A percentile compares a stretch with the other conserved stretches of the same genome.
These are phyloP conservation scores for Ennomos erosarius DNA, from an alignment of 2,888 invertebrate species.

Conservation along the genomic window DNA sequence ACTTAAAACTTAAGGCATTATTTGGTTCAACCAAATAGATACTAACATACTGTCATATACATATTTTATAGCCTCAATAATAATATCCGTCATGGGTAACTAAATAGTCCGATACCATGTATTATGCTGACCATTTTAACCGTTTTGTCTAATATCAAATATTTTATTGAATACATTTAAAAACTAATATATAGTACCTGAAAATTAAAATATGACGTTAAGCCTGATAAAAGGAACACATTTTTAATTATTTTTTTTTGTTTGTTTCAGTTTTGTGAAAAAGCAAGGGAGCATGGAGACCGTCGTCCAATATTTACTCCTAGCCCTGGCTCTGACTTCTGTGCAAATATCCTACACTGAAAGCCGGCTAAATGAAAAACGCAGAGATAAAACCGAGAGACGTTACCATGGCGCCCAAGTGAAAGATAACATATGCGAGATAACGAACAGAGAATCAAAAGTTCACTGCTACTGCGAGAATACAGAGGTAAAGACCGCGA, in stretches of 20 bases:
- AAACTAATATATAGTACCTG: no score
- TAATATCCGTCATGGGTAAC: no score
- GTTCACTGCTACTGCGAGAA: slow-evolving; percentile 89
- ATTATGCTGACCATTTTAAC: no score
- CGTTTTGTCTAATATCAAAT: no score
- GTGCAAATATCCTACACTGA: slow-evolving; percentile 83
- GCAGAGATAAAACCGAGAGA: slow-evolving; percentile 80
- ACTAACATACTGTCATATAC: no score
- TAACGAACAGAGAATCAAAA: slow-evolving; percentile 82
- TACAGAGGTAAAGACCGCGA: slow-evolving; percentile 83
- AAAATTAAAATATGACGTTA: background rate
- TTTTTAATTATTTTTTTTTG: slow-evolving; percentile 58
- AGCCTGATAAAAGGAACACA: slow-evolving; percentile 27
- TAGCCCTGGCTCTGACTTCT: slow-evolving; percentile 80
- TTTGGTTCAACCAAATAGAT: no score
- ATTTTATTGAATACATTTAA: no score
- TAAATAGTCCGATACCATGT: no score
- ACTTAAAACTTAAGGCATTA: no score
- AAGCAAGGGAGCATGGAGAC: slow-evolving; percentile 69
- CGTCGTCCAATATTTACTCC: slow-evolving; percentile 80
- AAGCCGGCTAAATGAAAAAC: slow-evolving; percentile 83
- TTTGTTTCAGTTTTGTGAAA: slow-evolving; percentile 74
- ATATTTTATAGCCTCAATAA: no score
- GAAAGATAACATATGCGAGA: slow-evolving; percentile 85
- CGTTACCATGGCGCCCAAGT: slow-evolving; percentile 68